phyloP scores from a whole-genome alignment of 2,888 invertebrate genomes.

The Sesamia inferens region DNA sequence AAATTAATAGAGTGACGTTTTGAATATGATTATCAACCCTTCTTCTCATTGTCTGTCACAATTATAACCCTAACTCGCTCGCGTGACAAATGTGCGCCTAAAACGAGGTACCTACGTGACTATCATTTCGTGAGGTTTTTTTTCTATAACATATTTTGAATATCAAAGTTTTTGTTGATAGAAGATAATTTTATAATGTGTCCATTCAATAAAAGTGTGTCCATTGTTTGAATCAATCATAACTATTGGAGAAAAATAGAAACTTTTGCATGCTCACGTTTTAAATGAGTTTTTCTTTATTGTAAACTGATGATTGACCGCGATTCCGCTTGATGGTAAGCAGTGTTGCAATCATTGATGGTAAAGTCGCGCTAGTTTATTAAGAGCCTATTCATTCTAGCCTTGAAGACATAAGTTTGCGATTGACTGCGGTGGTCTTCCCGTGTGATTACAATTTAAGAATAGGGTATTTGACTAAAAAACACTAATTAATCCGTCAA shows the following conservation, averaged over 20 bases:
- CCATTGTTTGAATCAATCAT: not conserved
- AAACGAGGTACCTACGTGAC: slow-evolving; percentile 71
- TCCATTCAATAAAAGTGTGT: not conserved
- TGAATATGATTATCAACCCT: slow-evolving; percentile 79
- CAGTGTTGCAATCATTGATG: too few species aligned
- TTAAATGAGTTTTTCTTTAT: too few species aligned
- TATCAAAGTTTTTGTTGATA: not conserved
- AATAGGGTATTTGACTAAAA: too few species aligned
- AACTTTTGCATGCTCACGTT: too few species aligned
- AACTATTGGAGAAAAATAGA: not conserved
- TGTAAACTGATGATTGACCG: too few species aligned
- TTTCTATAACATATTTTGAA: slow-evolving; percentile 10
- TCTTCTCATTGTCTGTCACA: slow-evolving; percentile 77
- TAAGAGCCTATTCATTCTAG: too few species aligned
- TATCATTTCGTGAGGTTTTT: slow-evolving; percentile 49
- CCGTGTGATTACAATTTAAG: too few species aligned
- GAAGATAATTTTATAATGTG: not conserved
- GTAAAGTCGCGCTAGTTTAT: too few species aligned
- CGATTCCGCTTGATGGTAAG: too few species aligned
- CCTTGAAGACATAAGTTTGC: too few species aligned
- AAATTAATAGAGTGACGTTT: slow-evolving; percentile 70
- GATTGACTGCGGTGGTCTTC: too few species aligned
- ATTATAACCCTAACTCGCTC: slow-evolving; percentile 75
- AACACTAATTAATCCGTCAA: too few species aligned
- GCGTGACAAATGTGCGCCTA: slow-evolving; percentile 64